Evolutionary conservation across 1,140 invertebrate genomes (phyloP).

Genomic region (Drosophila ficusphila): DNA sequence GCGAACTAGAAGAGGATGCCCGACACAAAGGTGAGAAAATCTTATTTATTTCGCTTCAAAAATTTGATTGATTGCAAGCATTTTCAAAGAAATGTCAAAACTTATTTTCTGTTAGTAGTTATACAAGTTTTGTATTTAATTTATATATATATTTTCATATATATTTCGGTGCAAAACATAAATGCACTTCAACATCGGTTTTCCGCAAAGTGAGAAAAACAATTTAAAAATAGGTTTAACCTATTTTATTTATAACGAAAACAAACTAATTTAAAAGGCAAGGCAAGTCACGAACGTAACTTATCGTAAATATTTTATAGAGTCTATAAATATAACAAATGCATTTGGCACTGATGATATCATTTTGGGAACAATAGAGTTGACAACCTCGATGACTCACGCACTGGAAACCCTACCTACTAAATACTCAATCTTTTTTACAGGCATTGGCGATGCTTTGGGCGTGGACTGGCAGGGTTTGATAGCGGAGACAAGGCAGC

Average conservation of each 20-base stretch:
- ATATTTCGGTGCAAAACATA: too few species aligned
- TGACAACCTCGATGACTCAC: neutral
- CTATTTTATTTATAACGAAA: too few species aligned
- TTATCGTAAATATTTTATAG: neutral
- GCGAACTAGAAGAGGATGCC: conserved; percentile 92
- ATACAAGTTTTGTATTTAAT: too few species aligned
- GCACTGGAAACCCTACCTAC: neutral
- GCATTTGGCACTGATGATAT: neutral
- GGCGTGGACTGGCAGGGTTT: conserved; percentile 97
- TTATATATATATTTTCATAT: too few species aligned
- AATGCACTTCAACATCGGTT: too few species aligned
- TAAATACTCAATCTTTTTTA: neutral
- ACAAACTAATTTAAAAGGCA: too few species aligned
- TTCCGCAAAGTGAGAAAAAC: too few species aligned
- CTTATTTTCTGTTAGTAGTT: too few species aligned
- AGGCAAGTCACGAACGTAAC: neutral
- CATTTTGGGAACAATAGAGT: neutral
- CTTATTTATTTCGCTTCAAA: too few species aligned
- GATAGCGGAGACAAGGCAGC: conserved; percentile 90
- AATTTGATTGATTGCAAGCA: too few species aligned
- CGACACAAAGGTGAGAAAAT: conserved; percentile 79
- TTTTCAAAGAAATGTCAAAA: too few species aligned
- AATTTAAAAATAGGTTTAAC: too few species aligned
- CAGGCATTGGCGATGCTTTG: conserved; percentile 92
- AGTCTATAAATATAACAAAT: neutral